Conservation (phyloP, 92 coral and sea anemone species). For the Muricea muricata region DNA sequence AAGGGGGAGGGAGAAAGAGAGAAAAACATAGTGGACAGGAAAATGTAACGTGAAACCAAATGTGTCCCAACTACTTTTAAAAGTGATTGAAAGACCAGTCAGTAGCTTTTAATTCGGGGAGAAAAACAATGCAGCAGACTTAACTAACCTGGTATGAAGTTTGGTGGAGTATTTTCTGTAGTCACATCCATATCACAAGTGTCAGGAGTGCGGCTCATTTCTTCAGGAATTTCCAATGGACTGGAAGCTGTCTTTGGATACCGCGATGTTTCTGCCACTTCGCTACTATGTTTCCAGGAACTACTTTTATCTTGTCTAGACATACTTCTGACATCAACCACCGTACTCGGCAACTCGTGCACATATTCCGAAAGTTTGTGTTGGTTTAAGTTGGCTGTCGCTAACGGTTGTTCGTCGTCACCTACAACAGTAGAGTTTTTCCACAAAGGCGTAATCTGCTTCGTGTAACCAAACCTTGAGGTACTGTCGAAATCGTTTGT, state of each 20-base stretch:
- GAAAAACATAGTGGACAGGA: too few species aligned
- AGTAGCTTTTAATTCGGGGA: too few species aligned
- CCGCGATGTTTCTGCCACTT: not conserved
- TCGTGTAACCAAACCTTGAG: not conserved
- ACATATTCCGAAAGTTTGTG: not conserved
- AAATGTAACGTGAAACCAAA: too few species aligned
- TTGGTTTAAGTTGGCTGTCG: not conserved
- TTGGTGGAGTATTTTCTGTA: not conserved
- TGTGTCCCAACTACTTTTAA: too few species aligned
- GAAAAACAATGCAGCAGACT: too few species aligned
- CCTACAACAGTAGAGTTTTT: not conserved
- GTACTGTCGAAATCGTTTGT: not conserved
- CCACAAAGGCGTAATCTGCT: slow-evolving; percentile 12
- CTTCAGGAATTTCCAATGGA: not conserved
- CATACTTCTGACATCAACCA: not conserved
- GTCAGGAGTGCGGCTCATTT: not conserved
- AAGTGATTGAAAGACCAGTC: too few species aligned
- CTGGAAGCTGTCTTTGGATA: not conserved
- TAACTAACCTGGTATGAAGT: not conserved
- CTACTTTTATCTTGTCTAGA: not conserved
- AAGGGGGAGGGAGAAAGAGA: too few species aligned
- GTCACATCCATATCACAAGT: not conserved
- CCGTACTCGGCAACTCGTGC: not conserved
- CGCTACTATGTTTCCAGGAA: not conserved
- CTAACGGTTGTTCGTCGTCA: not conserved